Evolutionary conservation across 2,113 vertebrate genomes (phyloP), one percentile per base, ranked within the genome.

Genomic region (Engystomops pustulosus): DNA sequence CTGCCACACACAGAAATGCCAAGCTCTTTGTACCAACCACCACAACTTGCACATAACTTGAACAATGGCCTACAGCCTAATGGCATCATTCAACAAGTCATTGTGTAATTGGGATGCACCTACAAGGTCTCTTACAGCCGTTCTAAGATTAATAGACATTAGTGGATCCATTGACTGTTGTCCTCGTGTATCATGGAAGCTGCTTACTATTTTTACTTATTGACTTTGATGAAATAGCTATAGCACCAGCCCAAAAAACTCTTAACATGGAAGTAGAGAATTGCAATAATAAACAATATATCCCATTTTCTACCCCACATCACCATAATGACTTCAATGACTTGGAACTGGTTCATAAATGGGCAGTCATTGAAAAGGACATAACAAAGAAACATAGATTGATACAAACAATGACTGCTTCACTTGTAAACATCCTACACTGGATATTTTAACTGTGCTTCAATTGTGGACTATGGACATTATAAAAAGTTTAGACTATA

Each of bases 41-140:
- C 91, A 0, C 87, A 87, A 1, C 80, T 87, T 15, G 86, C 86
- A 0, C 86, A 90, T 0, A 90, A 92, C 81, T 91, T 96, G 92
- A 74, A 74, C 70, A 91, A 91, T 82, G 87, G 89, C 23, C 88
- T 97, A 90, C 95, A 95, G 51, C 93, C 95, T 65, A 93, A 89
- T 0, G 94, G 94, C 89, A 95, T 88, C 88, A 94, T 97, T 91
- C 95, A 95, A 87, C 95, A 95, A 90, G 94, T 94, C 72, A 93
- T 94, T 82, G 95, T 95, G 87, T 91, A 84, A 87, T 51, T 12
- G 3, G 55, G 18, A 5, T 38, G 72, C 3, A 34, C n/a, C 3
- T 1, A 2, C 11, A 14, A 49, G 8, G 32, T 5, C 20, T 30
- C 10, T 38, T 10, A 25, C 20, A 58, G 23, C 9, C 34, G n/a